phyloP scores from a whole-genome alignment of 2,888 invertebrate species.

The Cataglyphis rosenhaueri region DNA sequence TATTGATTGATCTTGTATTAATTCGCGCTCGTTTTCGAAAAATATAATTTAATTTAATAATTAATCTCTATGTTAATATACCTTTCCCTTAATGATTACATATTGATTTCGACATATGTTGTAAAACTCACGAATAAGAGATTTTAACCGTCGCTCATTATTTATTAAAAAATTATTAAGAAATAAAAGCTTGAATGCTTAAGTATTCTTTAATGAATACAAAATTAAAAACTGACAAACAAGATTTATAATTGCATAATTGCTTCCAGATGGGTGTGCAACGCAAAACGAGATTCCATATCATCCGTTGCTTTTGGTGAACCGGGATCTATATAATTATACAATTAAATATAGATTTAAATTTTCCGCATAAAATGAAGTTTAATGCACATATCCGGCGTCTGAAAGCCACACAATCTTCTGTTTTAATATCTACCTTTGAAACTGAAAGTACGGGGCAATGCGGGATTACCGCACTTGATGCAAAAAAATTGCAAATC shows the following conservation, averaged over 20 bases:
- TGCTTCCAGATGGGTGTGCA: background rate
- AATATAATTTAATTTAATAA: no score
- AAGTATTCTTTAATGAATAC: background rate
- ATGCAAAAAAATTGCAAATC: background rate
- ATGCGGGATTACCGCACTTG: background rate
- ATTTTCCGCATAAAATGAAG: background rate
- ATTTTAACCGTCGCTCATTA: background rate
- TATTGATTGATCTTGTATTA: no score
- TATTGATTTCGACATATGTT: no score
- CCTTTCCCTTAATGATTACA: background rate
- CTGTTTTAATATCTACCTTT: background rate
- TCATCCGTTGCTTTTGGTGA: background rate
- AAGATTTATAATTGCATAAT: background rate
- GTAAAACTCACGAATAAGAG: no score
- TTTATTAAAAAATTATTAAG: background rate
- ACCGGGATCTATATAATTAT: background rate
- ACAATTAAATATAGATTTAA: background rate
- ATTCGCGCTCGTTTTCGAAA: no score
- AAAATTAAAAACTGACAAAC: background rate
- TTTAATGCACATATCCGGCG: background rate
- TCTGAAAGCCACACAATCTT: background rate
- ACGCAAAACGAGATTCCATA: background rate
- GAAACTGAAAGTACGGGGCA: background rate
- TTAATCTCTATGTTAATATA: no score
- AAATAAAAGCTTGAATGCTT: background rate